These are phyloP conservation scores for Octomys mimax DNA, from an alignment of 2,797 vertebrate species.

Conservation along the genomic window DNA sequence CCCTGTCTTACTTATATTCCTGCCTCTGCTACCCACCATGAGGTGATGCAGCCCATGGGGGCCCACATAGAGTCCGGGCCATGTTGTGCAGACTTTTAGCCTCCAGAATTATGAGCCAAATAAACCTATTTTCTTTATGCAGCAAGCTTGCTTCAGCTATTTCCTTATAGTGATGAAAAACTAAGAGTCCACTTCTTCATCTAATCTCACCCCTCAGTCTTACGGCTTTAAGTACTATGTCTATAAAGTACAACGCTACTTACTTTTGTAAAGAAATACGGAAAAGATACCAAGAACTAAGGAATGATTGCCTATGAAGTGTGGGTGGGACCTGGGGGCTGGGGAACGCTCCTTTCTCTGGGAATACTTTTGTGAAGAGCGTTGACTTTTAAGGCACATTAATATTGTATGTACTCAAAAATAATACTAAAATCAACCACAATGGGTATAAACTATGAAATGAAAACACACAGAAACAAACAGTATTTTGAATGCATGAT, in stretches of 20 bases:
- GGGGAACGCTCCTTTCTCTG: background rate
- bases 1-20: background rate
- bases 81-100: background rate
- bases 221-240: background rate
- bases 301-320: background rate
- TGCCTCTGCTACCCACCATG: background rate
- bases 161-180: background rate
- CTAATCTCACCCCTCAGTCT: conserved; percentile 3
- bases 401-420: background rate
- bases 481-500: conserved; percentile 7
- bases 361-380: background rate
- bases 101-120: background rate
- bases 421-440: conserved; percentile 37
- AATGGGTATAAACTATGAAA: background rate
- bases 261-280: conserved; percentile 34
- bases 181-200: background rate
- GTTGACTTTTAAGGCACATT: background rate
- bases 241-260: background rate
- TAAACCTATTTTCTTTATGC: background rate
- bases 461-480: conserved; percentile 26
- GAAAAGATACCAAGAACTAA: background rate
- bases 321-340: background rate
- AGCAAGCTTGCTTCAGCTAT: background rate
- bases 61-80: background rate
- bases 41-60: background rate